Base-by-base conservation (phyloP, 2,888 invertebrate genomes). In the Boloria selene region DNA sequence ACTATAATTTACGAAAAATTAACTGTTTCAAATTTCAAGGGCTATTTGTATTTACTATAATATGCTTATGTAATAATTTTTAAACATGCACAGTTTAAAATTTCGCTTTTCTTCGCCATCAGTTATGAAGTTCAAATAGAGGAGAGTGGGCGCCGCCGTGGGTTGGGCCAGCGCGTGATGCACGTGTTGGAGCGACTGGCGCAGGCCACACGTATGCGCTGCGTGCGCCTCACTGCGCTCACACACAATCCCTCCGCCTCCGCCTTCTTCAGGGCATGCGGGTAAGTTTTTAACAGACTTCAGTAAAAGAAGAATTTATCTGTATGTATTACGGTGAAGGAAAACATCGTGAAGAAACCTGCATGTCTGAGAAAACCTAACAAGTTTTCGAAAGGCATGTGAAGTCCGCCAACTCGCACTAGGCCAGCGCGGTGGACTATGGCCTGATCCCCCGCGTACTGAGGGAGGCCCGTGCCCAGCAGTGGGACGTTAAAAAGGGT, bases 121-220 rank as follows among this genome's bases (percentile, higher is more conserved):
- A 97, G 97, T 84, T 98, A 98, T 89, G 98, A 98, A 85, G 93
- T 98, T 71, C 98, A 98, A 86, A 92, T 98, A 74, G 95, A 95
- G 79, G 85, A 93, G 60, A 89, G 87, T 13, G 94, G 94, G 42
- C 94, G 96, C 70, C 93, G 96, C 68, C 95, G 95, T 84, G 97
- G 97, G 13, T 91, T 98, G 52, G 98, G 98, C 4, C 95, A 95
- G 80, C 96, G 96, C 79, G 93, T 98, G 87, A 94, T 98, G 93
- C 93, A 94, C 77, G 94, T 96, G 72, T 85, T 98, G 71, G 97
- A 97, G 87, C 87, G 94, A 61, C 93, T 98, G 66, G 97, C 96
- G 54, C 93, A 88, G 77, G 94, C 94, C 68, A 95, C 95, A 77
- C 93, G 93, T 75, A 96, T 98, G 96, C 93, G 93, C 76, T 96